Evolutionary conservation across 2,888 invertebrate species (phyloP).

Genomic region (Clistopyga incitator): DNA sequence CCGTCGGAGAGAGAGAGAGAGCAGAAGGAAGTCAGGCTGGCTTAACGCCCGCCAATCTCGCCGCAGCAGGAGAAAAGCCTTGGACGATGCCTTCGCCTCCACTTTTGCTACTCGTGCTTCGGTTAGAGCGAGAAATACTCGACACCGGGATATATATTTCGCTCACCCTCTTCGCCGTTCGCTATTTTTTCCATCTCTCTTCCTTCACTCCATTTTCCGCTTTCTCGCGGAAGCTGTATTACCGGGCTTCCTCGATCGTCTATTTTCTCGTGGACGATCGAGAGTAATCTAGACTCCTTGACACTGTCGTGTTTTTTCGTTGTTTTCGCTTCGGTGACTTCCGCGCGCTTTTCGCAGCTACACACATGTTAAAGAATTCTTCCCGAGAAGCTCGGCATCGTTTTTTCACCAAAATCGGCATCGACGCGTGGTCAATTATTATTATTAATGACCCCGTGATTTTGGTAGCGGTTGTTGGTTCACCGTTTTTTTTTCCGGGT

Average conservation of each 20-base stretch:
- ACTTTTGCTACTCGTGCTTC: conserved; percentile 9
- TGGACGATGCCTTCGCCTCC: neutral
- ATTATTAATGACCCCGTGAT: conserved; percentile 72
- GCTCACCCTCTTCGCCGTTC: conserved; percentile 17
- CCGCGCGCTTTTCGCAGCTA: conserved; percentile 35
- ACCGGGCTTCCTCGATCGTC: conserved; percentile 5
- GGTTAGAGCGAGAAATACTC: conserved; percentile 5
- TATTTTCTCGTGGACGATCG: conserved; percentile 11
- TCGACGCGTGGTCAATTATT: conserved; percentile 76
- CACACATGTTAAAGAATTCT: conserved; percentile 52
- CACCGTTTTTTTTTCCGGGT: too few species aligned
- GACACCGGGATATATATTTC: conserved; percentile 8
- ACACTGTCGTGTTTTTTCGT: conserved; percentile 41
- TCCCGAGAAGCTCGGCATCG: conserved; percentile 28
- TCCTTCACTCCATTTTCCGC: neutral
- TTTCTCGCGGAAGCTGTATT: conserved; percentile 30
- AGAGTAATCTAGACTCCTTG: conserved; percentile 27
- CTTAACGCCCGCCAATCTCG: conserved; percentile 72
- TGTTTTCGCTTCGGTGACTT: conserved; percentile 16
- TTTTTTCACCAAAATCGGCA: conserved; percentile 55
- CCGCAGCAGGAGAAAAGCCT: neutral
- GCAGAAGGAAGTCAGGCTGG: conserved; percentile 73
- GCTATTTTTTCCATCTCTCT: conserved; percentile 29
- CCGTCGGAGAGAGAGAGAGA: conserved; percentile 57
- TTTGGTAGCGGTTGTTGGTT: conserved; percentile 51